These are phyloP conservation scores for Tetragnatha versicolor DNA, from an alignment of 1,140 invertebrate species.

Conservation along the genomic window DNA sequence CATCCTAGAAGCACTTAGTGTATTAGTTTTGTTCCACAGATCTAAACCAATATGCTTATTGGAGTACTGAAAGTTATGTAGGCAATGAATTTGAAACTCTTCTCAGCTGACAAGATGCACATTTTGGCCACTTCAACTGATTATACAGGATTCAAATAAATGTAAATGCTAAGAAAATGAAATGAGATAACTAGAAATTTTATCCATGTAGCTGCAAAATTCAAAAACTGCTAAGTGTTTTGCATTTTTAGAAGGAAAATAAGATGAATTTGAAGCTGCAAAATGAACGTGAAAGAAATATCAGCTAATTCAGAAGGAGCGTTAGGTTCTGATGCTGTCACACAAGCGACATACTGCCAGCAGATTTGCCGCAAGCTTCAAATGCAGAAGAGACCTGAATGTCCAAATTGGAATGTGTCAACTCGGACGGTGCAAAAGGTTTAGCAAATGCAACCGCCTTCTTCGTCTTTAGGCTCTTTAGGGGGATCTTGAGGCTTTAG, in stretches of 20 bases:
- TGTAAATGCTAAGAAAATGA: not conserved
- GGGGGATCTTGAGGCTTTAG: conserved; percentile 60
- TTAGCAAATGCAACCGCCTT: conserved; percentile 61
- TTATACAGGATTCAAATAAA: not conserved
- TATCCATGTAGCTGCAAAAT: not conserved
- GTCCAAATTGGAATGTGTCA: conserved; percentile 18
- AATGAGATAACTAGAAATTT: not conserved
- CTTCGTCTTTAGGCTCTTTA: conserved; percentile 60
- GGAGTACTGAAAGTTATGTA: not conserved
- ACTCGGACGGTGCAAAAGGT: not conserved
- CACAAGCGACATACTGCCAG: conserved; percentile 49
- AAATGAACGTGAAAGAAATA: not conserved
- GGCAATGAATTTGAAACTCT: not conserved
- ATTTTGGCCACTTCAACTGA: not conserved
- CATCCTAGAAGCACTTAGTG: conserved; percentile 18
- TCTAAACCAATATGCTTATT: not conserved
- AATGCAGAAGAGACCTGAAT: conserved; percentile 17
- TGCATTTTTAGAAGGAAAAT: not conserved
- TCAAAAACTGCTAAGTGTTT: not conserved
- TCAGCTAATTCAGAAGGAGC: conserved; percentile 3
- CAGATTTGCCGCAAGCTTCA: conserved; percentile 42
- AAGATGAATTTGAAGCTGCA: not conserved
- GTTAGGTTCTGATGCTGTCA: conserved; percentile 9
- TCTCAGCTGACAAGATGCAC: not conserved
- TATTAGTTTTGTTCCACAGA: not conserved